phyloP scores from a whole-genome alignment of 2,797 vertebrate genomes.

The Melanotaenia parkinsoni region DNA sequence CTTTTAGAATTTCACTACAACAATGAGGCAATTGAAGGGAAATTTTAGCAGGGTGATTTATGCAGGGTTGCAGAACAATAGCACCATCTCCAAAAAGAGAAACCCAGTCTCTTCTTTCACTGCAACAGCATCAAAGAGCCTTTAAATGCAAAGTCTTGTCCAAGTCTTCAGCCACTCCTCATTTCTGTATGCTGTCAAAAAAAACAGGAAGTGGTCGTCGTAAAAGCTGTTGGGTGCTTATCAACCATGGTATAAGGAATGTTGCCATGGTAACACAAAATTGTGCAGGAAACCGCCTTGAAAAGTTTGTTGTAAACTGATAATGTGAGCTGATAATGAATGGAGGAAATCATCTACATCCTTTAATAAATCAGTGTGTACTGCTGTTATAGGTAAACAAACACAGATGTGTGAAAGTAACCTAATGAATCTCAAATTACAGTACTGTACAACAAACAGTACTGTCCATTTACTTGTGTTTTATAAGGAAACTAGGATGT shows the following conservation, averaged over 20 bases:
- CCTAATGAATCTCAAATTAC: background rate
- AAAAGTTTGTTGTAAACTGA: background rate
- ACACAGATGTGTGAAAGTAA: background rate
- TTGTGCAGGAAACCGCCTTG: background rate
- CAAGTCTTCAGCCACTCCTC: background rate
- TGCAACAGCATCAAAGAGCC: background rate
- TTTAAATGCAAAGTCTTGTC: background rate
- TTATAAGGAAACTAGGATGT: no score
- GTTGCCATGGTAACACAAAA: background rate
- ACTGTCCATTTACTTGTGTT: no score
- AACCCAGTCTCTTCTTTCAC: background rate
- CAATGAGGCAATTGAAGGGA: conserved; percentile 53
- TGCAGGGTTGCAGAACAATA: conserved; percentile 6
- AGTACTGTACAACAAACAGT: no score
- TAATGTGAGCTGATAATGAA: background rate
- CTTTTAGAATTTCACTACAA: conserved; percentile 34
- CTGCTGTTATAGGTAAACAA: no score
- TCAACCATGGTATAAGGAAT: background rate
- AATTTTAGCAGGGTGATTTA: conserved; percentile 24
- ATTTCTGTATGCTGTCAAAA: background rate
- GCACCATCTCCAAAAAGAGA: background rate
- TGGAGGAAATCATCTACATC: background rate
- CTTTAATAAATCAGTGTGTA: background rate
- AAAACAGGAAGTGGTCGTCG: background rate
- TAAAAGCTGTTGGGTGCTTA: background rate